Evolutionary conservation across 2,888 invertebrate genomes (phyloP), one percentile per base, ranked within the genome.

Genomic region (Pristionchus exspectatus): DNA sequence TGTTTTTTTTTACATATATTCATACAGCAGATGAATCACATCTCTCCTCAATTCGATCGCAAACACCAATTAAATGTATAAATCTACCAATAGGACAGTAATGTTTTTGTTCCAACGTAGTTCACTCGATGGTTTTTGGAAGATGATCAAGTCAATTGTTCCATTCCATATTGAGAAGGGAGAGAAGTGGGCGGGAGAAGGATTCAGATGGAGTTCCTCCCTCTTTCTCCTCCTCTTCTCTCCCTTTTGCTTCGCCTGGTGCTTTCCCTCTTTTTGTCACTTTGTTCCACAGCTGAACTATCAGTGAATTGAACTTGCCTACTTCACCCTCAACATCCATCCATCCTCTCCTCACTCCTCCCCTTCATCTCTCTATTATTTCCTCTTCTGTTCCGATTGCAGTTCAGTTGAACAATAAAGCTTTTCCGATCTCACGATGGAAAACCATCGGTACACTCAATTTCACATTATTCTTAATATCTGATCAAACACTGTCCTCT

Each of bases 121-220:
- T 14, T 30, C 33, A 30, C 33, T 72, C 72, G 12, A 14, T 30
- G 38, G 38, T 33, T 33, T 21, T 7, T 72, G 72, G n/a, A 63
- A 63, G n/a, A 63, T 63, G 24, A 2, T n/a, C 63, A 5, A 63
- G 63, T 63, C 63, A 63, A 21, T 63, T 63, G 1, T n/a, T 24
- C 63, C n/a, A 63, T n/a, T 50, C 44, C 44, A 21, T 16, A 21
- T 24, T 21, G 63, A 63, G 63, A 24, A 63, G 59, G 21, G n/a
- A 21, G 33, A 38, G 18, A 38, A 33, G 74, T 21, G 74, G 74
- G 74, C 74, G 74, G 74, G 30, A 38, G 18, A 69, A 27, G 30
- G 69, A 69, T 69, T 33, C 74, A 74, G 33, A 74, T 74, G 44
- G 21, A 44, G 74, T 38, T 74, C 7, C 74, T 69, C 69, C 69